phyloP scores from a whole-genome alignment of 1,140 invertebrate species.

The Drosophila willistoni region DNA sequence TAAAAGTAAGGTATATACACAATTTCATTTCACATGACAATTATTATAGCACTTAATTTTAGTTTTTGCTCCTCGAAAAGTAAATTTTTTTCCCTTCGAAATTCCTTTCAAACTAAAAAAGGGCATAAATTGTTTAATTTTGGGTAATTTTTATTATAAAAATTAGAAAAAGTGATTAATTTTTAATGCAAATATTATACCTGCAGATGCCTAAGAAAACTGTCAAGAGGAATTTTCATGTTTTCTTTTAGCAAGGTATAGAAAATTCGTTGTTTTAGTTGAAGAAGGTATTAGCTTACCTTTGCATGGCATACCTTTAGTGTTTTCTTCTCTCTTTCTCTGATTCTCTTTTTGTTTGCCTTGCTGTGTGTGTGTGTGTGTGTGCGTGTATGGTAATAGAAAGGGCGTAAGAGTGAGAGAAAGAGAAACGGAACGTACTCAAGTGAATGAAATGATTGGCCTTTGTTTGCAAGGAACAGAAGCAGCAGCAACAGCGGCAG shows the following conservation, averaged over 20 bases:
- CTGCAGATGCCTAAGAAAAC: no score
- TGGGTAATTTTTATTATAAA: no score
- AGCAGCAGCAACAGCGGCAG: neutral
- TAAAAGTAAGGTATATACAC: no score
- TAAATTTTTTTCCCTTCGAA: no score
- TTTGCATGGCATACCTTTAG: neutral
- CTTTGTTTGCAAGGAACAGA: slow-evolving; percentile 42
- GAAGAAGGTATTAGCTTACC: neutral
- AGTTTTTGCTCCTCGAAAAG: no score
- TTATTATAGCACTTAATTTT: no score
- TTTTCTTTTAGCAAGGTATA: neutral
- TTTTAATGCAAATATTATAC: no score
- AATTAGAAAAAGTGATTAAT: no score
- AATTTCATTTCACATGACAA: no score
- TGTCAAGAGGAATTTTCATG: no score
- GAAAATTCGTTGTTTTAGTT: slow-evolving; percentile 30
- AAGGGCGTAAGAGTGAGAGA: slow-evolving; percentile 41
- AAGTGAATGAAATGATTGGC: slow-evolving; percentile 46
- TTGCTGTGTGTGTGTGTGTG: neutral
- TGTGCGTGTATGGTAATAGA: slow-evolving; percentile 59
- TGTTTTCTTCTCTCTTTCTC: slow-evolving; percentile 1
- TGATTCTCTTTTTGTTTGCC: slow-evolving; percentile 5
- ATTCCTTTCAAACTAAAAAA: no score
- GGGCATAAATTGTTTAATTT: no score
- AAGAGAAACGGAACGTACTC: slow-evolving; percentile 19